Conservation (phyloP, 2,888 invertebrate species). For the Cynaeus angustus region DNA sequence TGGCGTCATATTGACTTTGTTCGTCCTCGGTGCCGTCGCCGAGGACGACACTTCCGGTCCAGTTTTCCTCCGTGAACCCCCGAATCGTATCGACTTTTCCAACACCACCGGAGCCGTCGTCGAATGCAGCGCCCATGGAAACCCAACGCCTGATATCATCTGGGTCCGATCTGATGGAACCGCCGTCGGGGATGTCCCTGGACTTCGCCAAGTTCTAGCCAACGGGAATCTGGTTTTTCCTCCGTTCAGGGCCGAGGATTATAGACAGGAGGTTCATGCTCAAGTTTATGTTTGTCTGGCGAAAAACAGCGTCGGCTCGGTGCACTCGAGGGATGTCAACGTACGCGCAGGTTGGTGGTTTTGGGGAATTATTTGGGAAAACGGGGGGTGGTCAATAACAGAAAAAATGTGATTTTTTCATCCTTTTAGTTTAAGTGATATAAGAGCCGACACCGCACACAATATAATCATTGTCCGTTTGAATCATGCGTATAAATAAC, state of each 20-base stretch:
- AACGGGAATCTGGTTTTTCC: conserved; percentile 96
- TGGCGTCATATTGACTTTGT: conserved; percentile 31
- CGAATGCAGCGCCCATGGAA: conserved; percentile 93
- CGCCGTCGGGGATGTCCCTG: conserved; percentile 93
- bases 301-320: conserved; percentile 90
- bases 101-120: conserved; percentile 95
- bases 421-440: too few species aligned
- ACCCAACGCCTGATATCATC: conserved; percentile 92
- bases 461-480: too few species aligned
- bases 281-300: conserved; percentile 95
- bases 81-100: conserved; percentile 93
- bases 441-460: too few species aligned
- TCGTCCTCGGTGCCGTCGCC: conserved; percentile 46
- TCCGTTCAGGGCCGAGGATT: conserved; percentile 95
- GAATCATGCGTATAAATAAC: too few species aligned
- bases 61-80: conserved; percentile 93
- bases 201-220: conserved; percentile 76
- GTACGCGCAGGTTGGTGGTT: conserved; percentile 89
- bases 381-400: conserved; percentile 21
- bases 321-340: conserved; percentile 93
- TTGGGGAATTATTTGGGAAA: neutral
- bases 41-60: conserved; percentile 78
- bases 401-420: neutral
- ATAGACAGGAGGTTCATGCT: conserved; percentile 94
- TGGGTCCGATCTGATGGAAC: conserved; percentile 95